Evolutionary conservation across 2,888 invertebrate species (phyloP), one percentile per base, ranked within the genome.

Genomic region (Creontiades dilutus): DNA sequence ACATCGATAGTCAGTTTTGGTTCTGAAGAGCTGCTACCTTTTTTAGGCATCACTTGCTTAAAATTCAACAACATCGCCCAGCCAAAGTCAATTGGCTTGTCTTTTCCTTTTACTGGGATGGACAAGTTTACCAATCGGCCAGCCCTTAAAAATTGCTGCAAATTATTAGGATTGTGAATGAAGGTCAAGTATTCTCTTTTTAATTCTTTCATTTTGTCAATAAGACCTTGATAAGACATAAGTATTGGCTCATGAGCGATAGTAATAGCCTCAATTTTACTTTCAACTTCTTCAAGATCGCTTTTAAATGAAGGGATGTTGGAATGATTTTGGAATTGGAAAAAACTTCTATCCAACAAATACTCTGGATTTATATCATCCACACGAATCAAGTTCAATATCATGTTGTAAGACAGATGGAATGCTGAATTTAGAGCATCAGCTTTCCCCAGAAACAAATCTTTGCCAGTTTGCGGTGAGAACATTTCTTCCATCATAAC

Each of bases 311-410:
- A 96, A 0, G 99, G 99, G 92, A 99, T 98, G 19, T 96, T 95
- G 0, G 98, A 96, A 94, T 99, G 99, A 94, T 99, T 99, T 94
- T 99, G 99, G 93, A 99, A 99, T 94, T 99, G 99, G 94, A 96
- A 99, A 94, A 99, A 99, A 92, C 99, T 99, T 91, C 99, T 95
- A 93, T 99, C 99, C 93, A 99, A 94, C 98, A 99, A 99, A 93
- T 98, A 99, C 93, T 99, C 99, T 0, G 99, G 99, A 94, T 99
- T 99, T 89, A 99, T 99, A 94, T 99, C 99, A 94, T 99, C 99
- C 0, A 99, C 99, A 92, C 99, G 94, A 91, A 99, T 94, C 91
- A 99, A 94, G 95, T 99, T 96, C 90, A 99, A 94, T 4, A 99
- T 99, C 99, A 99, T 99, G 93, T 99, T 99, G 93, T 99, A 99